phyloP scores from a whole-genome alignment of 2,113 vertebrate species.

The Spheniscus mendiculus region DNA sequence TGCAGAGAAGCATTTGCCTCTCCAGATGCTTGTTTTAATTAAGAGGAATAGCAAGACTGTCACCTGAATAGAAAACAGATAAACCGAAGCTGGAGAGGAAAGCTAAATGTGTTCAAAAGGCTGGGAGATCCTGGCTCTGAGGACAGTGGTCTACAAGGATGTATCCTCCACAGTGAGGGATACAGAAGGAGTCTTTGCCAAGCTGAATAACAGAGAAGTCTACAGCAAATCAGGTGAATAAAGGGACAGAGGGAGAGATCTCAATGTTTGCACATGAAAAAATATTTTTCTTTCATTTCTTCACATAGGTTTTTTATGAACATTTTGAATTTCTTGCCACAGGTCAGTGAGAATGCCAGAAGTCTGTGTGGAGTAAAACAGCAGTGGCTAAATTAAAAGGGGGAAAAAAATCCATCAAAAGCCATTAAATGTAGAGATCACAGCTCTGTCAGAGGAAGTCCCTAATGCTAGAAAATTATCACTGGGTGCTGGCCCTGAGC shows the following conservation, averaged over 20 bases:
- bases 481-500: not conserved
- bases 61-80: not conserved
- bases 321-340: not conserved
- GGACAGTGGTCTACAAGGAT: not conserved
- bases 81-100: not conserved
- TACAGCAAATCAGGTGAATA: not conserved
- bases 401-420: not conserved
- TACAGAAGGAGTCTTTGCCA: not conserved
- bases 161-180: not conserved
- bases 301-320: fast-evolving
- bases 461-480: not conserved
- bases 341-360: not conserved
- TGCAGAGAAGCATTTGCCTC: not conserved
- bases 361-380: not conserved
- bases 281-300: not conserved
- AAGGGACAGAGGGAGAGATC: not conserved
- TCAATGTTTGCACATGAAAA: not conserved
- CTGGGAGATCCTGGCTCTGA: not conserved
- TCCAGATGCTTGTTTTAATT: not conserved
- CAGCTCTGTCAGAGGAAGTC: not conserved
- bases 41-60: not conserved
- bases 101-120: not conserved
- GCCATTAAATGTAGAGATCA: not conserved
- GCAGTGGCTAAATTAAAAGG: not conserved
- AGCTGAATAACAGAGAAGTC: not conserved